Evolutionary conservation across 2,797 vertebrate genomes (phyloP), one percentile per base, ranked within the genome.

Genomic region (Oreochromis grahami): DNA sequence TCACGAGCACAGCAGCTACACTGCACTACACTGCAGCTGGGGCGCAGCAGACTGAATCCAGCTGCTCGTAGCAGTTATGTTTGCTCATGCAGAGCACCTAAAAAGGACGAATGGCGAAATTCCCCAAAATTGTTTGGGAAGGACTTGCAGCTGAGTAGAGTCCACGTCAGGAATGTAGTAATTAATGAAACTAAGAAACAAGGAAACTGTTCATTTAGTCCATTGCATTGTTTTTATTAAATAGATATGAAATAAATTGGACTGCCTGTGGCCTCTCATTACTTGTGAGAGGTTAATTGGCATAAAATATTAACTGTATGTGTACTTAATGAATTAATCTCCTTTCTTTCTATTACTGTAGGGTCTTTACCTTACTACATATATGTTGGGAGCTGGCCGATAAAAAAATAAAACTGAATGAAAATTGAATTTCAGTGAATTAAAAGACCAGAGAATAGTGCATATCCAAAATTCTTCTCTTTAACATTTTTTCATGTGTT

Each of bases 31-130:
- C 26, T 26, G 53, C 85, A 90, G 90, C 81, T 82, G 78, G 24
- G 79, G 56, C 38, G 83, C 80, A 74, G 78, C 84, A 83, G 87
- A 94, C 91, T 36, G 77, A 79, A 74, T 85, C 86, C 91, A 93
- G 92, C 89, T 90, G 92, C 36, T 60, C 2, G 19, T 41, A 83
- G 43, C 77, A 86, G 79, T 80, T 45, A 38, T 79, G 74, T 58
- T 52, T 51, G 68, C 84, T 83, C 80, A 76, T 72, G 81, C 60
- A 76, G 74, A 74, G 60, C 14, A 45, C 48, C 80, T 56, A 8
- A 50, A 56, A 58, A 83, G 78, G 26, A 60, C 15, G 3, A 89
- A 82, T 81, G 74, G 68, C 41, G 32, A 81, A 81, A 84, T 63
- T 78, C 29, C 78, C 48, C 76, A 52, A 58, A 91, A 87, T 91